Conservation (phyloP, 2,888 invertebrate genomes). For the Athrips mouffetella region DNA sequence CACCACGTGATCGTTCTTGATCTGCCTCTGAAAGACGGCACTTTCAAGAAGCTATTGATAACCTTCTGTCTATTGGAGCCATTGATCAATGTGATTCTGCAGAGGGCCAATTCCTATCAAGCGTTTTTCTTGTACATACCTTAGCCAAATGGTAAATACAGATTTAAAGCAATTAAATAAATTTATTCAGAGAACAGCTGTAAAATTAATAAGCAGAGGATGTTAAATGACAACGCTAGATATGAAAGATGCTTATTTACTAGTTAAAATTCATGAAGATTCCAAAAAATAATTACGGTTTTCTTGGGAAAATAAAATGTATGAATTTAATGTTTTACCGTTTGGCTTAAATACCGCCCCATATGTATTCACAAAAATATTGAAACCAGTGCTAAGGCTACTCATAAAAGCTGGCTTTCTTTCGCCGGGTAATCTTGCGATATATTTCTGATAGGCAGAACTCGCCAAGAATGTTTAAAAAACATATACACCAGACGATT, state of each 20-base stretch:
- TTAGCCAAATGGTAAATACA: background rate
- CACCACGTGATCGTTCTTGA: background rate
- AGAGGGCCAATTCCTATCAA: slow-evolving; percentile 1
- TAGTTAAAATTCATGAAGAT: background rate
- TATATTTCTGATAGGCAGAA: background rate
- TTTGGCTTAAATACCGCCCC: slow-evolving; percentile 5
- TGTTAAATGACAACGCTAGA: background rate
- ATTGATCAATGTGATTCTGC: background rate
- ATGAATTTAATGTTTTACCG: slow-evolving; percentile 1
- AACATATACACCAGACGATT: background rate
- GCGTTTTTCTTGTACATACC: slow-evolving; percentile 1
- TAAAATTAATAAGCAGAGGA: background rate
- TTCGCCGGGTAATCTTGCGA: background rate
- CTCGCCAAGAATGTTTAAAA: background rate
- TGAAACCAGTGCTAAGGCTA: background rate
- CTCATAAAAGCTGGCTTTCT: background rate
- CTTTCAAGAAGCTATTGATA: background rate
- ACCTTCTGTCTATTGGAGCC: background rate
- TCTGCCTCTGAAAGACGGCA: background rate
- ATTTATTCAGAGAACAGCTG: background rate
- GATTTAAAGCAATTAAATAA: slow-evolving; percentile 3
- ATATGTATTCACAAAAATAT: slow-evolving; percentile 6
- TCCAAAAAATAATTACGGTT: slow-evolving; percentile 1
- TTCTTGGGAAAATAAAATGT: background rate
- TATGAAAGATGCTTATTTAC: slow-evolving; percentile 5